Evolutionary conservation across 2,888 invertebrate species (phyloP).

Genomic region (Cheilosia scutellata): DNA sequence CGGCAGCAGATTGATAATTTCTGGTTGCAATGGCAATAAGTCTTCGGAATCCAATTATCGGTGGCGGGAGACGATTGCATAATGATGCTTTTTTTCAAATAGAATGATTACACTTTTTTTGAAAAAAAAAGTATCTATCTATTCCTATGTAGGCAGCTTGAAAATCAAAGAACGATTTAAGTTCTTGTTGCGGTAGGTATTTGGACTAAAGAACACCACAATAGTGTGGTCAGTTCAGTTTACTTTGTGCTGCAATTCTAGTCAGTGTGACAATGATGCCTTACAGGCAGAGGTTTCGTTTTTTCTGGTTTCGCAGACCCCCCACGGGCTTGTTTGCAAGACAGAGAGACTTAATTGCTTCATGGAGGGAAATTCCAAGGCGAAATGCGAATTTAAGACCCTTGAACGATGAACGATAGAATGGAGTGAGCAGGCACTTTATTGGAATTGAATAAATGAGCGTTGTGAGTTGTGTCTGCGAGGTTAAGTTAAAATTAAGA

Average conservation of each 20-base stretch:
- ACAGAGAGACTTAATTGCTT: slow-evolving; percentile 50
- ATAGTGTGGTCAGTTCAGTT: slow-evolving; percentile 54
- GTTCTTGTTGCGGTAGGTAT: slow-evolving; percentile 35
- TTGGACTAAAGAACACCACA: slow-evolving; percentile 19
- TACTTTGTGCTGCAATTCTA: slow-evolving; percentile 22
- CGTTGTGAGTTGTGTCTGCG: too few species aligned
- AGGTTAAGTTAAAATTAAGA: too few species aligned
- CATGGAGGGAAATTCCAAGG: slow-evolving; percentile 43
- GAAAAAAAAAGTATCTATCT: too few species aligned
- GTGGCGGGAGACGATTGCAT: slow-evolving; percentile 70
- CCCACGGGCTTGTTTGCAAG: slow-evolving; percentile 48
- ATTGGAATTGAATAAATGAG: background rate
- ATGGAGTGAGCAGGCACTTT: background rate
- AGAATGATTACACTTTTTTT: slow-evolving; percentile 52
- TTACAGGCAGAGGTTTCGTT: slow-evolving; percentile 1
- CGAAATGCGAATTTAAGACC: slow-evolving; percentile 22
- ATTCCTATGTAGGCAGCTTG: background rate
- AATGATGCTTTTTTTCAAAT: slow-evolving; percentile 60
- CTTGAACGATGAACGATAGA: slow-evolving; percentile 9
- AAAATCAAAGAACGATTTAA: slow-evolving; percentile 40
- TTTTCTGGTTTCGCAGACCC: slow-evolving; percentile 38
- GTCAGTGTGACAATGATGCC: slow-evolving; percentile 64
- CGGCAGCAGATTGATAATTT: slow-evolving; percentile 67
- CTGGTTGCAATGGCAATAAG: slow-evolving; percentile 74
- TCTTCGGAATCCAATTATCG: slow-evolving; percentile 73